Base-by-base conservation (phyloP, 2,113 vertebrate species). In the Chelonoidis abingdonii region DNA sequence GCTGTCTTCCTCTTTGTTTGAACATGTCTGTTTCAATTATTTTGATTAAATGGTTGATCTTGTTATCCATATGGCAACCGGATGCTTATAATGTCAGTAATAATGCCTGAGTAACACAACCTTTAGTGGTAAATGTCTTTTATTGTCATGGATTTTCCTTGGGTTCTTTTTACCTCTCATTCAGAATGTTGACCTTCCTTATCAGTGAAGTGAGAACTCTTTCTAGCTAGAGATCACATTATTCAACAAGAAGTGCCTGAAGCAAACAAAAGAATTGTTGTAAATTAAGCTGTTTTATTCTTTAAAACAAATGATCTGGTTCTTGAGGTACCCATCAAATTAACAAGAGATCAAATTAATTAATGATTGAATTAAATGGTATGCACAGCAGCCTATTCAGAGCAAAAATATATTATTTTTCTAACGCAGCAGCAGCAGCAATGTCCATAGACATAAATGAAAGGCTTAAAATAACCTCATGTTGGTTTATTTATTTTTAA, bases 241-340 rank as follows among this genome's bases (percentile, higher is more conserved):
- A 93, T 94, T 90, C 91, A 96, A 89, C 41, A 92, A 38, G 22
- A 87, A 50, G 22, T 78, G 89, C 52, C 94, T 91, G 56, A 89
- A 89, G 62, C 31, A 49, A 95, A 94, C 93, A 92, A 88, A 96
- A 89, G 76, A 25, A 94, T 93, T 93, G 49, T 44, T 88, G 85
- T 89, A 95, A 72, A 72, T 72, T 72, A 38, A 80, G 62, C 2
- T 14, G 83, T 59, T 89, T 6, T 38, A 54, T 84, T 96, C 10
- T 90, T 90, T 94, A 89, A 87, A 79, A 95, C 10, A 83, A 89
- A 88, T 80, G 8, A 72, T 4, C 13, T 84, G 13, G 80, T 93
- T 80, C 82, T 94, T 84, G 80, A 90, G 38, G 38, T 86, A 83
- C 53, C 84, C 78, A 94, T 95, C 83, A 94, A 92, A 93, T 53